Conservation (phyloP, 2,888 invertebrate species). For the Temnothorax rugatulus region DNA sequence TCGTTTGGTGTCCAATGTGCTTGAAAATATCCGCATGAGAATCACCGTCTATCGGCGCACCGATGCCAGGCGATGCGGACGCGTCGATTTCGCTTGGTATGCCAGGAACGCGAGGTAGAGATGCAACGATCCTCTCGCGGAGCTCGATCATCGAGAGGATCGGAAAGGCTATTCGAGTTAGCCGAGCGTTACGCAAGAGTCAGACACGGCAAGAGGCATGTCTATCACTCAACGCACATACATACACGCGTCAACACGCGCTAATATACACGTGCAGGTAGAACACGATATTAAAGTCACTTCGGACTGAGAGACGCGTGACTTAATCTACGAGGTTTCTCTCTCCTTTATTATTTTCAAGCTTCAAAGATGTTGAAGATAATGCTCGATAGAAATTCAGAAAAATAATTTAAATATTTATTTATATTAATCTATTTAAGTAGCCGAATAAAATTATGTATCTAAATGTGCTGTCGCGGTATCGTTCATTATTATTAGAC, state of each 20-base stretch:
- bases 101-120: conserved; percentile 53
- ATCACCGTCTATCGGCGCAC: conserved; percentile 22
- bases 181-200: conserved; percentile 67
- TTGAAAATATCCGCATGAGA: conserved; percentile 48
- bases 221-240: conserved; percentile 47
- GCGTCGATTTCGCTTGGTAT: conserved; percentile 58
- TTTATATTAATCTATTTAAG: not conserved
- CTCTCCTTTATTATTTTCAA: not conserved
- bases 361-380: not conserved
- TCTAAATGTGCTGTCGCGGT: not conserved
- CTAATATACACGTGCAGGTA: not conserved
- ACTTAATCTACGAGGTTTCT: conserved; percentile 18
- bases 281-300: conserved; percentile 33
- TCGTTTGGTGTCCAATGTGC: conserved; percentile 54
- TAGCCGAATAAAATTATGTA: conserved; percentile 10
- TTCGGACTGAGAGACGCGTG: conserved; percentile 1
- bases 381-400: not conserved
- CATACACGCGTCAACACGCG: conserved; percentile 22
- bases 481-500: not conserved
- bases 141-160: conserved; percentile 59
- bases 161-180: conserved; percentile 47
- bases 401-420: not conserved
- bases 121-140: conserved; percentile 55
- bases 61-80: conserved; percentile 58
- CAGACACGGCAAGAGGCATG: conserved; percentile 58